Evolutionary conservation across 1,140 invertebrate species (phyloP).

Genomic region (Ladona fulva): DNA sequence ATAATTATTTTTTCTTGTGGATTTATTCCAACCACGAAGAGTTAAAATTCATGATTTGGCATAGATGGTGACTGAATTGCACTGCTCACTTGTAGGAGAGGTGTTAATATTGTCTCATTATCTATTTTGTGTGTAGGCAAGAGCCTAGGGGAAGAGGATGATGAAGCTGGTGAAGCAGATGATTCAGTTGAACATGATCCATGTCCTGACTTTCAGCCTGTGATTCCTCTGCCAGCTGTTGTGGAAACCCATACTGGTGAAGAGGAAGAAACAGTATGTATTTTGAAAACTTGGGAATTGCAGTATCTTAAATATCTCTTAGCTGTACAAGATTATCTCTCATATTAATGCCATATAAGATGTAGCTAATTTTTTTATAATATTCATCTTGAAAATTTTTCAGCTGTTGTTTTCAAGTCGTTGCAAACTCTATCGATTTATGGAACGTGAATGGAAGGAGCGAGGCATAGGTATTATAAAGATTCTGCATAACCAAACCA

Average conservation of each 20-base stretch:
- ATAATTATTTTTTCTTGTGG: no score
- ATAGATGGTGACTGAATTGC: no score
- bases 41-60: no score
- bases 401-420: slow-evolving; percentile 57
- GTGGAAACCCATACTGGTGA: slow-evolving; percentile 63
- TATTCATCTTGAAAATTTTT: slow-evolving; percentile 9
- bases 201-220: slow-evolving; percentile 62
- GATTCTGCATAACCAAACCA: slow-evolving; percentile 55
- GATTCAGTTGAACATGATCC: slow-evolving; percentile 53
- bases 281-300: background rate
- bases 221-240: slow-evolving; percentile 64
- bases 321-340: background rate
- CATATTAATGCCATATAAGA: background rate
- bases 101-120: no score
- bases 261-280: slow-evolving; percentile 38
- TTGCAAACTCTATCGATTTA: slow-evolving; percentile 68
- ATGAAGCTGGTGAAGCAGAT: slow-evolving; percentile 28
- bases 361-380: background rate
- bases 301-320: background rate
- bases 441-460: slow-evolving; percentile 85
- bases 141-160: slow-evolving; percentile 22
- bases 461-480: slow-evolving; percentile 75
- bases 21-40: no score
- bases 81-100: no score
- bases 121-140: no score